These are phyloP conservation scores for Bujurquina vittata DNA, from an alignment of 2,113 vertebrate genomes.

Conservation along the genomic window DNA sequence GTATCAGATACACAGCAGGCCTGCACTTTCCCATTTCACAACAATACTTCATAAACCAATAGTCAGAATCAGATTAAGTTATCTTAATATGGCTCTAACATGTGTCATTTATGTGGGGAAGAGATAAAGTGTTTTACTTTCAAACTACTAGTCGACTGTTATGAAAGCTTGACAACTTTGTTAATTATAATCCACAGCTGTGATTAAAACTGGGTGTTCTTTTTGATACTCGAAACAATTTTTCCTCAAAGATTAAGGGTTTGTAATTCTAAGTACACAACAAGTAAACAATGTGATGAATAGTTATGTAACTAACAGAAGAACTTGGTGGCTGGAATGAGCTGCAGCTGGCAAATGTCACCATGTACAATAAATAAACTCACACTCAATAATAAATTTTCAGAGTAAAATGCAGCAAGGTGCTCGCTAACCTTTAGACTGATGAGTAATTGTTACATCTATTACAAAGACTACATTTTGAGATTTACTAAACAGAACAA, in stretches of 20 bases:
- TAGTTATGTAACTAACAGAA: background rate
- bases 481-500: conserved; percentile 14
- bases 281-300: background rate
- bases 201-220: background rate
- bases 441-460: background rate
- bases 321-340: background rate
- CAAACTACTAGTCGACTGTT: background rate
- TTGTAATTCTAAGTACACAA: background rate
- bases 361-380: background rate
- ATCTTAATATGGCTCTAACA: background rate
- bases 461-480: background rate
- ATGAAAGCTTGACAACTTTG: background rate
- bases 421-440: background rate
- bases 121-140: background rate
- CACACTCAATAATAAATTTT: background rate
- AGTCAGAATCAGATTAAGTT: background rate
- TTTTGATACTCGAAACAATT: background rate
- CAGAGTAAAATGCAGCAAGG: background rate
- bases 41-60: background rate
- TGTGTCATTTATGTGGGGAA: background rate
- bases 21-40: background rate
- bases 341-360: background rate
- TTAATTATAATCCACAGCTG: background rate
- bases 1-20: background rate
- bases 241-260: background rate